Conservation (phyloP, 2,888 invertebrate species). For the Furcula furcula region DNA sequence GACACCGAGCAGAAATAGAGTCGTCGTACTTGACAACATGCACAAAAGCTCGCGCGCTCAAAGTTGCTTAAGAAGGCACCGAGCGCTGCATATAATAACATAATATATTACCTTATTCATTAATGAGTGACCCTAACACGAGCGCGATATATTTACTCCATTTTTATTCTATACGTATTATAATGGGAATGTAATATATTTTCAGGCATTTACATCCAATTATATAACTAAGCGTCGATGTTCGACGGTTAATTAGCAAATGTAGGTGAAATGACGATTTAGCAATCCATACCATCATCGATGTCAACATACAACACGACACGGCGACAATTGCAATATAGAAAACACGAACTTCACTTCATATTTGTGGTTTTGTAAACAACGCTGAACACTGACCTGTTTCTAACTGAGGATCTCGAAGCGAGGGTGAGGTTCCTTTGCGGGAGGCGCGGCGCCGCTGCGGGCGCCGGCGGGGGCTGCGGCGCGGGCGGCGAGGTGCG, state of each 20-base stretch:
- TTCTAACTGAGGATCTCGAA: conserved; percentile 66
- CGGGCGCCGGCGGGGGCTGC: conserved; percentile 80
- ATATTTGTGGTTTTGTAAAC: background rate
- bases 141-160: conserved; percentile 5
- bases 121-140: conserved; percentile 21
- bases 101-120: conserved; percentile 28
- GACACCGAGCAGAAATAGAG: conserved; percentile 37
- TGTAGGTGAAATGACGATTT: background rate
- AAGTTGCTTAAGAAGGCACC: conserved; percentile 37
- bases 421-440: conserved; percentile 73
- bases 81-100: conserved; percentile 19
- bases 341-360: background rate
- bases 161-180: background rate
- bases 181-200: background rate
- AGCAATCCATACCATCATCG: background rate
- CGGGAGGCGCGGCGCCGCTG: conserved; percentile 77
- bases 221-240: background rate
- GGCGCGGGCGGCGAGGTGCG: conserved; percentile 67
- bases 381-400: conserved; percentile 60
- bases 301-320: background rate
- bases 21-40: conserved; percentile 53
- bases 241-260: background rate
- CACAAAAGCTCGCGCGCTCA: conserved; percentile 41
- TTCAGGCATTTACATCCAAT: background rate
- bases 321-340: background rate